A percentile compares a stretch with the other conserved stretches of the same genome.
These are phyloP conservation scores for Chaenogobius annularis DNA, from an alignment of 2,113 vertebrate species.

Conservation along the genomic window DNA sequence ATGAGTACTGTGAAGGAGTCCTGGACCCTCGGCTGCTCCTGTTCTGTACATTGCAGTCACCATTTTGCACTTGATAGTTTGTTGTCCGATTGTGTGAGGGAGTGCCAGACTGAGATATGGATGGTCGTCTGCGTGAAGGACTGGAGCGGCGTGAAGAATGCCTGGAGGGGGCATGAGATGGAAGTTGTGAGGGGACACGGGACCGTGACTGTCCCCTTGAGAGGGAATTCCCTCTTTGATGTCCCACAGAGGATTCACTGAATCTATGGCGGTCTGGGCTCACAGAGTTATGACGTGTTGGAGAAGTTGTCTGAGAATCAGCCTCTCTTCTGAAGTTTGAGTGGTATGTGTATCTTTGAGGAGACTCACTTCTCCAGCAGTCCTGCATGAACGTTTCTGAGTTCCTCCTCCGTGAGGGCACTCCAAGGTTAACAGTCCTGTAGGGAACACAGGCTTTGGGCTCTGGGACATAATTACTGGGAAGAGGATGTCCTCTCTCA, in stretches of 20 bases:
- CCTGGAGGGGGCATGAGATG: slow-evolving; percentile 61
- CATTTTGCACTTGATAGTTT: slow-evolving; percentile 47
- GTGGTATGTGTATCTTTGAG: slow-evolving; percentile 76
- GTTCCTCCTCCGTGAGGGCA: slow-evolving; percentile 75
- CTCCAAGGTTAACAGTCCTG: slow-evolving; percentile 74
- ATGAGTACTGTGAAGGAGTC: slow-evolving; percentile 71
- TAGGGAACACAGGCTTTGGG: slow-evolving; percentile 78
- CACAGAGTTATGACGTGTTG: slow-evolving; percentile 68
- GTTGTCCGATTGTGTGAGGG: slow-evolving; percentile 51
- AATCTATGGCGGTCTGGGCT: slow-evolving; percentile 69
- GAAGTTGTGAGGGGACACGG: slow-evolving; percentile 52
- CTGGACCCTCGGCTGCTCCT: slow-evolving; percentile 49
- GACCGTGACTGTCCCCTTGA: slow-evolving; percentile 55
- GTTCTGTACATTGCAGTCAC: slow-evolving; percentile 19
- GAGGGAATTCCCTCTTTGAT: slow-evolving; percentile 52
- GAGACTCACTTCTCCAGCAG: slow-evolving; percentile 75
- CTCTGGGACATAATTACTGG: slow-evolving; percentile 72
- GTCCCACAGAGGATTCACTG: slow-evolving; percentile 23
- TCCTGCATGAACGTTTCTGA: slow-evolving; percentile 59
- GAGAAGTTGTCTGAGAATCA: slow-evolving; percentile 67
- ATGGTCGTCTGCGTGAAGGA: slow-evolving; percentile 67
- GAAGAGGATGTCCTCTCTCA: slow-evolving; percentile 75
- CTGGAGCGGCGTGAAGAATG: slow-evolving; percentile 73
- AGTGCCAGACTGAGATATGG: slow-evolving; percentile 53
- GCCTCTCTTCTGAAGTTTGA: slow-evolving; percentile 75